phyloP scores from a whole-genome alignment of 1,140 invertebrate genomes.

The Antheraea pernyi region DNA sequence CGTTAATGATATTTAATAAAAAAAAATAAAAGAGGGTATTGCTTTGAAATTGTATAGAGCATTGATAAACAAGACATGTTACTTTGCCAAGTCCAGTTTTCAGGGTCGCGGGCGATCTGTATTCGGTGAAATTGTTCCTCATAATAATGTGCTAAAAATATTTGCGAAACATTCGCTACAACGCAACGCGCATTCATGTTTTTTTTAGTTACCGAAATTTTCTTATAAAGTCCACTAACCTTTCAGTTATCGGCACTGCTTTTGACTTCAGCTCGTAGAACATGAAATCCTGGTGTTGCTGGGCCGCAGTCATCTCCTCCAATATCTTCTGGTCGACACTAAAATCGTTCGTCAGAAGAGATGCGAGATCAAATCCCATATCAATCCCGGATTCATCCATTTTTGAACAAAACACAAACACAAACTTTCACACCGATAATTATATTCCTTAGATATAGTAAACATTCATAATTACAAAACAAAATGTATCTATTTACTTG shows the following conservation, averaged over 20 bases:
- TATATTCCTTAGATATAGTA: slow-evolving; percentile 14
- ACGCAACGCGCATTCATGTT: slow-evolving; percentile 19
- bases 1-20: slow-evolving; percentile 9
- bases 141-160: slow-evolving; percentile 66
- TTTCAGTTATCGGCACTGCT: slow-evolving; percentile 82
- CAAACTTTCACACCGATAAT: slow-evolving; percentile 60
- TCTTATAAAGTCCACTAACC: slow-evolving; percentile 72
- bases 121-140: slow-evolving; percentile 71
- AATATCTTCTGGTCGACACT: slow-evolving; percentile 78
- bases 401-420: slow-evolving; percentile 67
- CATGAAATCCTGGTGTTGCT: slow-evolving; percentile 82
- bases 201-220: neutral
- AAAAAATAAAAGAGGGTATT: slow-evolving; percentile 25
- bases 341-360: slow-evolving; percentile 80
- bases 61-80: slow-evolving; percentile 48
- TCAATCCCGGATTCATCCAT: slow-evolving; percentile 86
- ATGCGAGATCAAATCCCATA: slow-evolving; percentile 85
- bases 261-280: slow-evolving; percentile 85
- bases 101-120: slow-evolving; percentile 57
- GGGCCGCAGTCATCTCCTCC: slow-evolving; percentile 77
- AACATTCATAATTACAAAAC: slow-evolving; percentile 32
- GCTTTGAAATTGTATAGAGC: slow-evolving; percentile 34
- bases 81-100: slow-evolving; percentile 68
- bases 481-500: slow-evolving; percentile 52
- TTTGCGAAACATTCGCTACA: slow-evolving; percentile 46